phyloP scores from a whole-genome alignment of 2,797 vertebrate species.

The Lacerta viridis region DNA sequence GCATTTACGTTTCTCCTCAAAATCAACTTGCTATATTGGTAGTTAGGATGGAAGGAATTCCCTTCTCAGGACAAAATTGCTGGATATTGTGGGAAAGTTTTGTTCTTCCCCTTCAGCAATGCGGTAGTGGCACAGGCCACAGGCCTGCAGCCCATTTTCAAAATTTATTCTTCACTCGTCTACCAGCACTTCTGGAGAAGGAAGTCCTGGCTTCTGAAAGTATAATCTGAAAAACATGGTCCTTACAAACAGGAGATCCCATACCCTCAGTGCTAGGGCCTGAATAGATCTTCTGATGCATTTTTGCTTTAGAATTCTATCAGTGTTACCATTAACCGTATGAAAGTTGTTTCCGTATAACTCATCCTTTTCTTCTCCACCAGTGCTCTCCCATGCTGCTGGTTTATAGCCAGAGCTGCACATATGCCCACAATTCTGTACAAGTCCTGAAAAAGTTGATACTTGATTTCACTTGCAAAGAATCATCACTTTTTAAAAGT shows the following conservation, averaged over 20 bases:
- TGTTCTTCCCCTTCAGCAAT: background rate
- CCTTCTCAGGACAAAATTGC: background rate
- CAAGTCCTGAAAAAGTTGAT: background rate
- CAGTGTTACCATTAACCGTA: background rate
- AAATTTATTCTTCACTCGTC: background rate
- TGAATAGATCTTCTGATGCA: background rate
- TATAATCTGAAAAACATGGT: conserved; percentile 9
- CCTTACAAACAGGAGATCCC: background rate
- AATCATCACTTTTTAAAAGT: background rate
- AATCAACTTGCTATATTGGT: background rate
- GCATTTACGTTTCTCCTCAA: background rate
- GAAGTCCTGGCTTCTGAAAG: background rate
- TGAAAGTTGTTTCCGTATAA: too few species aligned
- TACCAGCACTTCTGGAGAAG: background rate
- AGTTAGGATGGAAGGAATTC: background rate
- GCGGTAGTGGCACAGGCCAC: background rate
- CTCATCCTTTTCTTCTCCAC: background rate
- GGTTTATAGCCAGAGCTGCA: background rate
- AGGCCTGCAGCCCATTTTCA: background rate
- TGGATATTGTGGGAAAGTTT: background rate
- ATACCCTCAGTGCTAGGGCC: background rate
- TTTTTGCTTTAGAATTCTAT: background rate
- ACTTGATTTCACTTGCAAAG: background rate
- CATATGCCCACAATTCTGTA: background rate
- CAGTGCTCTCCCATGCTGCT: background rate